Base-by-base conservation (phyloP, 2,888 invertebrate species). In the Ptilodon capucinus region DNA sequence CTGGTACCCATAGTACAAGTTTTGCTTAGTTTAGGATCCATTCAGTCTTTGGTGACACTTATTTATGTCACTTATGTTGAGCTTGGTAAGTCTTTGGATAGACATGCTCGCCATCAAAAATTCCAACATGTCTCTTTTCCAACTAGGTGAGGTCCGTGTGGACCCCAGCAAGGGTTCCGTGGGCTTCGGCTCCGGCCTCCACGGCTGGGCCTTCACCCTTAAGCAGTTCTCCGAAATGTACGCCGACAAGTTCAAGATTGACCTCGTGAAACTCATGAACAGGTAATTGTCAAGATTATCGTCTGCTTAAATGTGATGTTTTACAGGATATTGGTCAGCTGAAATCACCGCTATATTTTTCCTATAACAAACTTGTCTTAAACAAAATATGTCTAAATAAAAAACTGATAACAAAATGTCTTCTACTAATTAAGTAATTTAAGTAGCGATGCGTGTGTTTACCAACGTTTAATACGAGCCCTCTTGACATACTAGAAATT, bases 221-320 rank as follows among this genome's bases (percentile, higher is more conserved):
- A 99, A 99, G 92, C 99, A 99, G 92, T 99, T 99, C 92, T 93
- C 99, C 40, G 99, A 99, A 91, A 98, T 99, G 96, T 99, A 99
- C 84, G 96, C 98, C 25, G 97, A 97, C 82, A 99, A 99, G 92
- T 99, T 99, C 94, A 98, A 98, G 92, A 97, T 99, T 64, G 98
- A 99, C 86, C 95, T 96, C 42, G 96, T 95, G 67, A 99, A 99
- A 87, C 95, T 99, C 76, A 99, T 99, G 99, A 98, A 97, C 92
- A 91, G 91, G 91, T 91, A 64, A 65, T 57, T 38, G 30, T 11
- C n/a, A n/a, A n/a, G n/a, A n/a, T 28, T 11, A 28, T 4, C 28
- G 5, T 1, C 28, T 28, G 11, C 4, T 28, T 28, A n/a, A 28
- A 28, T n/a, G 28, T 28, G 28, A 2, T 1, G n/a, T 28, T 28